Evolutionary conservation across 2,797 vertebrate genomes (phyloP).

Genomic region (Notolepis coatsorum): DNA sequence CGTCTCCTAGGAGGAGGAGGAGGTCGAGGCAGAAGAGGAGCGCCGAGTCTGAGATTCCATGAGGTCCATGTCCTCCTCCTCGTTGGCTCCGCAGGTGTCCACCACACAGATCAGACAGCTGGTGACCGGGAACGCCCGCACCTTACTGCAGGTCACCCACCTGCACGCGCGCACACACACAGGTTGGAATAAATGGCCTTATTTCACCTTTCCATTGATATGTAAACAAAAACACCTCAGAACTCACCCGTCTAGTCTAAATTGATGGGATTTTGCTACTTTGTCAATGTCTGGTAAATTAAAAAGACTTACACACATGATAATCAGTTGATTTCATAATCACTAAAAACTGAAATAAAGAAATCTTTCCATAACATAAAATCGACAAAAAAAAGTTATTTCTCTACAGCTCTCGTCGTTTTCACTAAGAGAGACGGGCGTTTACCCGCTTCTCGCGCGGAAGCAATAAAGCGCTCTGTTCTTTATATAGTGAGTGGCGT

Average conservation of each 20-base stretch:
- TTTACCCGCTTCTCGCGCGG: too few relatives aligned
- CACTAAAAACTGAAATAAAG: not conserved
- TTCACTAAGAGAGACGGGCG: too few relatives aligned
- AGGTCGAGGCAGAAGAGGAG: conserved; percentile 42
- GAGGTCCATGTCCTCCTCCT: conserved; percentile 88
- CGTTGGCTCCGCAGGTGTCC: conserved; percentile 96
- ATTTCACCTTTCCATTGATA: too few relatives aligned
- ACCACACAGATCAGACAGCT: conserved; percentile 97
- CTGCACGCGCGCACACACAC: conserved; percentile 34
- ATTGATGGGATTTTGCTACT: too few relatives aligned
- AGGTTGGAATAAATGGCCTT: too few relatives aligned
- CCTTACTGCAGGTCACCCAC: conserved; percentile 94
- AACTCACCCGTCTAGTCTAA: not conserved
- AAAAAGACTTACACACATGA: not conserved
- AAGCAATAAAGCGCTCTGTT: too few relatives aligned
- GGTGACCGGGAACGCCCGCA: conserved; percentile 95
- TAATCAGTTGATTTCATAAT: not conserved
- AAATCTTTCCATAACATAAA: not conserved
- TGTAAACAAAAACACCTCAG: not conserved
- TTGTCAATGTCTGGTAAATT: too few relatives aligned
- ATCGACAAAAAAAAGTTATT: too few relatives aligned
- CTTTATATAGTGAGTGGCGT: too few relatives aligned
- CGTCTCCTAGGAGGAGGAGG: conserved; percentile 49
- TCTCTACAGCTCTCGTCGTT: too few relatives aligned
- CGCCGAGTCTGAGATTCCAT: conserved; percentile 73